A percentile compares a stretch with the other conserved stretches of the same genome.
These are phyloP conservation scores for Drosophila bunnanda DNA, from an alignment of 2,888 invertebrate genomes.

Conservation along the genomic window DNA sequence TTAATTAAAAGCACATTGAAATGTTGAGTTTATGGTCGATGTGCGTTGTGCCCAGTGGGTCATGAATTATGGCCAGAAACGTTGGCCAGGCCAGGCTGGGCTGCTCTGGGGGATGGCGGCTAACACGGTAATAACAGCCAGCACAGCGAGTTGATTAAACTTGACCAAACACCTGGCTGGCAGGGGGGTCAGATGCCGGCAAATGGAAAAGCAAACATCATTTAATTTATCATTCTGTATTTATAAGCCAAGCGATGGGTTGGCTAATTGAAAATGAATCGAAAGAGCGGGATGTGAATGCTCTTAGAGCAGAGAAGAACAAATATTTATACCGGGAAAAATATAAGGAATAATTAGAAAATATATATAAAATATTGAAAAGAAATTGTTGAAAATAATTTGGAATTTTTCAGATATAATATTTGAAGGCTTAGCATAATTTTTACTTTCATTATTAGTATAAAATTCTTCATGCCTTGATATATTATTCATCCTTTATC, in stretches of 20 bases:
- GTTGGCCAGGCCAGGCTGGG: background rate
- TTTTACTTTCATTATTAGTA: background rate
- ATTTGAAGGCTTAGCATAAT: background rate
- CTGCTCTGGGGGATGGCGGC: conserved; percentile 1
- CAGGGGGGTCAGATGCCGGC: conserved; percentile 33
- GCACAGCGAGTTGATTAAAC: conserved; percentile 60
- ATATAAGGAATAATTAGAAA: accelerated
- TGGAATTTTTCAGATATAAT: background rate
- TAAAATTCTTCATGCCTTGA: no score
- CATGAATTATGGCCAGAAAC: conserved; percentile 59
- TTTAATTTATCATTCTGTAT: conserved; percentile 48
- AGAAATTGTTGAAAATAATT: background rate
- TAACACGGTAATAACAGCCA: conserved; percentile 41
- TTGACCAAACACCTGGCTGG: conserved; percentile 58
- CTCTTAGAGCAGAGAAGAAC: background rate
- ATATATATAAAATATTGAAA: background rate
- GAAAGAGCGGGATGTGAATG: background rate
- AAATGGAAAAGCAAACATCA: conserved; percentile 57
- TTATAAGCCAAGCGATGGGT: conserved; percentile 35
- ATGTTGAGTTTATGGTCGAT: conserved; percentile 68
- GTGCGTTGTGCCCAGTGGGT: conserved; percentile 59
- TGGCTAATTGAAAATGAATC: conserved; percentile 19
- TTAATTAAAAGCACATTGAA: conserved; percentile 76
- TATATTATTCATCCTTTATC: accelerated
- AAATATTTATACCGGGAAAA: background rate